A percentile compares a stretch with the other conserved stretches of the same genome.
Conservation (phyloP, 2,113 vertebrate species). For the Thryonomys swinderianus region DNA sequence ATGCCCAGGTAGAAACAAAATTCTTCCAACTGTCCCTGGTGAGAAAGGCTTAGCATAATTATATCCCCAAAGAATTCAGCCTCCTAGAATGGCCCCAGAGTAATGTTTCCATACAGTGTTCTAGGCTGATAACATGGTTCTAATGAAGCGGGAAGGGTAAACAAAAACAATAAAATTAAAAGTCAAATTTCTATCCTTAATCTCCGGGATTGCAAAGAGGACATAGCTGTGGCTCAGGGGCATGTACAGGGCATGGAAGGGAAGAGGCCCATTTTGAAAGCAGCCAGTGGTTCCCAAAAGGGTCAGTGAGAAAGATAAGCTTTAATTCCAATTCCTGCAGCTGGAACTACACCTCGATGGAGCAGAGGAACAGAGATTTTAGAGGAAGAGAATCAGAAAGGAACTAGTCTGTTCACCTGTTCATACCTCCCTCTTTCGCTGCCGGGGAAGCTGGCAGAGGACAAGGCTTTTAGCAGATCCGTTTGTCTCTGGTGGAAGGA, state of each 20-base stretch:
- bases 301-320: background rate
- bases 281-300: background rate
- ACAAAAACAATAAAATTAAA: slow-evolving; percentile 79
- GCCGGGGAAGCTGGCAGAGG: background rate
- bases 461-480: background rate
- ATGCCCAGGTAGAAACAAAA: slow-evolving; percentile 50
- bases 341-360: background rate
- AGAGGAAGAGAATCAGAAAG: background rate
- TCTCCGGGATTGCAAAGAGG: slow-evolving; percentile 52
- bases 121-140: slow-evolving; percentile 67
- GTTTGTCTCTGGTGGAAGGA: background rate
- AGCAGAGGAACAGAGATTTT: background rate
- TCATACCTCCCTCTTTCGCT: rapidly evolving
- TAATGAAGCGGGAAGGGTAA: slow-evolving; percentile 79
- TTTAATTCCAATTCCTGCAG: background rate
- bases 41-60: slow-evolving; percentile 67
- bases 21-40: background rate
- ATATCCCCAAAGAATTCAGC: slow-evolving; percentile 61
- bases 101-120: slow-evolving; percentile 63
- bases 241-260: rapidly evolving
- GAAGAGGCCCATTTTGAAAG: background rate
- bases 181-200: slow-evolving; percentile 72
- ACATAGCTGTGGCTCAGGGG: background rate
- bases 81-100: slow-evolving; percentile 73
- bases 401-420: background rate